A percentile compares a stretch with the other conserved stretches of the same genome.
phyloP scores from a whole-genome alignment of 2,113 vertebrate species.

The Sardina pilchardus region DNA sequence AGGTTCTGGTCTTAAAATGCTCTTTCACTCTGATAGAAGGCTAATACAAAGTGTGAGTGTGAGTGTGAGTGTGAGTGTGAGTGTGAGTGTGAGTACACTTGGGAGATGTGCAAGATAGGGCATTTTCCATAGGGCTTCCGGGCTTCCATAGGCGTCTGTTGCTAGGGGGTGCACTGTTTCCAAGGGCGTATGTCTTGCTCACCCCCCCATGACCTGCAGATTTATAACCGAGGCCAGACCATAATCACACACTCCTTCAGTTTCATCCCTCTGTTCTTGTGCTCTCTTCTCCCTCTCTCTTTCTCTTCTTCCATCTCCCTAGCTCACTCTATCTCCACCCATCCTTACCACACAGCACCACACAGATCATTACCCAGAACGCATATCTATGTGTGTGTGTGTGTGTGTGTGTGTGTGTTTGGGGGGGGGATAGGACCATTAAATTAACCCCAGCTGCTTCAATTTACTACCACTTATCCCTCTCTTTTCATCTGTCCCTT shows the following conservation, averaged over 20 bases:
- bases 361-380: background rate
- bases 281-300: background rate
- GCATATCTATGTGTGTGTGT: background rate
- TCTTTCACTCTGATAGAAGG: background rate
- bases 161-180: background rate
- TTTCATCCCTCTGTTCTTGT: background rate
- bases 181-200: background rate
- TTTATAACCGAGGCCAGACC: background rate
- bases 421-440: background rate
- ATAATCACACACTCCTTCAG: background rate
- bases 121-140: background rate
- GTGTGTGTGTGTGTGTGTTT: background rate
- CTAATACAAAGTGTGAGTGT: background rate
- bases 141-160: background rate
- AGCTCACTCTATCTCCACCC: background rate
- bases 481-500: conserved; percentile 46
- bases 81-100: background rate
- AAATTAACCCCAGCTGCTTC: conserved; percentile 10
- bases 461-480: background rate
- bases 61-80: background rate
- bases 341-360: background rate
- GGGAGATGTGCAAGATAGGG: background rate
- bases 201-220: background rate
- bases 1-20: no score
- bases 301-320: background rate